Evolutionary conservation across 2,113 vertebrate species (phyloP), one percentile per base, ranked within the genome.

Genomic region (Sinosuthora webbiana): DNA sequence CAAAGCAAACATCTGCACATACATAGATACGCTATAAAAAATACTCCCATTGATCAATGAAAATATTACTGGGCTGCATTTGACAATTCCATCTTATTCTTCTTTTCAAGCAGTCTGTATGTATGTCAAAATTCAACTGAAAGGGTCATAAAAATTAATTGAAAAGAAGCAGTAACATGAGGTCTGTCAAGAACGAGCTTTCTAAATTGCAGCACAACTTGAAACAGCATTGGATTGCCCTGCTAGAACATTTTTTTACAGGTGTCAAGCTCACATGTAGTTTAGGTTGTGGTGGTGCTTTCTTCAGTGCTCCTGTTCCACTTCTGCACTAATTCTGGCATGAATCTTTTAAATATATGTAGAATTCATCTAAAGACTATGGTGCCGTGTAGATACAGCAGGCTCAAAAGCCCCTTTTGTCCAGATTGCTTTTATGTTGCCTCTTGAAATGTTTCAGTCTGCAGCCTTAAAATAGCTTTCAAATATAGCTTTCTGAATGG

Each of bases 401-500:
- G 49, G 60, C 35, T 28, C 25, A 90, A 76, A 77, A 89, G 39
- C 44, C 52, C 31, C 49, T 64, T 91, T 96, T 94, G 85, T 95
- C 79, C 71, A 55, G 74, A 47, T 47, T 52, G 79, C 87, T 93
- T 80, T 81, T 47, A 70, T 83, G 76, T 80, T 65, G n/a, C 64
- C 60, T 44, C 42, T 83, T 56, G 50, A 64, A 64, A 47, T 0
- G 0, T 62, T 91, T 83, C 67, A 56, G 42, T 92, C 53, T 86
- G 41, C 71, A 83, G 44, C 27, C 94, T 73, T 92, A 95, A 94
- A 96, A 96, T 96, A 96, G 85, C 92, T 92, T 95, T 93, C 76
- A 64, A 94, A 83, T 96, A 71, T 4, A 94, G 90, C 85, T 90
- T 88, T 95, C 65, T 89, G 83, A 96, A 93, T 75, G 76, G 92